Conservation (phyloP, 1,140 invertebrate genomes). For the Drosophila teissieri region DNA sequence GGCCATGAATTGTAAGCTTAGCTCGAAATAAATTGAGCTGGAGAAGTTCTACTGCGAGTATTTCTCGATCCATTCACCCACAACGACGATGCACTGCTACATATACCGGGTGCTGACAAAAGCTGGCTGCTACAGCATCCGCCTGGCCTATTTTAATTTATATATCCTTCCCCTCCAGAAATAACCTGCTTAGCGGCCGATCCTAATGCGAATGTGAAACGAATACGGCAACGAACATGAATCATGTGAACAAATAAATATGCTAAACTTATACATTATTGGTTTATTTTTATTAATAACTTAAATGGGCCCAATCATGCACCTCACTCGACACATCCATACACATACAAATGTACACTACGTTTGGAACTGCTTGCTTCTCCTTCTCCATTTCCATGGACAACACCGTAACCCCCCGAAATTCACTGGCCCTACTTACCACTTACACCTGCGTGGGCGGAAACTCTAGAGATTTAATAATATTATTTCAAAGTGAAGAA, state of each 20-base stretch:
- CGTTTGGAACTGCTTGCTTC: constrained; percentile 10
- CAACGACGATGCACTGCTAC: constrained; percentile 11
- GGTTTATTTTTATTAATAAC: constrained; percentile 38
- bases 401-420: background rate
- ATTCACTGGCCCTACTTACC: background rate
- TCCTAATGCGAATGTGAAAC: constrained; percentile 47
- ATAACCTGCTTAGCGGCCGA: constrained; percentile 22
- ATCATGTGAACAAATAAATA: constrained; percentile 23
- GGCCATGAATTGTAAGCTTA: background rate
- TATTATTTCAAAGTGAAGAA: background rate
- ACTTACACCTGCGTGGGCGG: too few relatives aligned
- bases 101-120: constrained; percentile 26
- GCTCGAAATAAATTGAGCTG: background rate
- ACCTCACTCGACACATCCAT: constrained; percentile 14
- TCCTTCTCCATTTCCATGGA: constrained; percentile 11
- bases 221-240: constrained; percentile 5
- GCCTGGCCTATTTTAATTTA: constrained; percentile 17
- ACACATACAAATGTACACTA: constrained; percentile 9
- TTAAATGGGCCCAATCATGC: constrained; percentile 27
- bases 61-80: constrained; percentile 3
- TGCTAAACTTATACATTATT: constrained; percentile 44
- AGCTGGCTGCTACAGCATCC: constrained; percentile 35
- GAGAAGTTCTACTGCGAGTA: constrained; percentile 2
- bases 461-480: background rate
- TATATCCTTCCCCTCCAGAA: background rate